Evolutionary conservation across 64 coral and sea anemone species (phyloP).

Genomic region (Actinia equina): DNA sequence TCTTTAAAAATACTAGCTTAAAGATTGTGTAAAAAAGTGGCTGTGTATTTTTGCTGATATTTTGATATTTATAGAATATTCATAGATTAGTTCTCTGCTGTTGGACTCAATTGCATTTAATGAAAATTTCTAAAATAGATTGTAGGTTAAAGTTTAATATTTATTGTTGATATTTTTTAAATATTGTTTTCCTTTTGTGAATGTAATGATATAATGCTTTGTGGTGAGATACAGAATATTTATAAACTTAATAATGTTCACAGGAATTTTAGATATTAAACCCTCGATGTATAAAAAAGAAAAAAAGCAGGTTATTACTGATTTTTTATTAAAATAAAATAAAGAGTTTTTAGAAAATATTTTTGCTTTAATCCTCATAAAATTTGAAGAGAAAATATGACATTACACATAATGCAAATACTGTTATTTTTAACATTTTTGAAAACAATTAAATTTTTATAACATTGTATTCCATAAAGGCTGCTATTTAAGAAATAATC

Average conservation of each 20-base stretch:
- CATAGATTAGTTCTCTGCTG: neutral
- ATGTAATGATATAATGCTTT: neutral
- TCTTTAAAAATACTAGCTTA: neutral
- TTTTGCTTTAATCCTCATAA: neutral
- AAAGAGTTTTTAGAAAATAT: neutral
- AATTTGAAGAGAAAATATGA: neutral
- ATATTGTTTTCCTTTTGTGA: neutral
- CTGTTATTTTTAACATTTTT: neutral
- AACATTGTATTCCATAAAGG: neutral
- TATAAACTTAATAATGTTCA: neutral
- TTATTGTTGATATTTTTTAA: neutral
- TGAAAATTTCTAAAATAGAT: neutral
- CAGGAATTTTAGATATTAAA: neutral
- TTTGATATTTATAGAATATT: neutral
- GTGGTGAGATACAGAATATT: neutral
- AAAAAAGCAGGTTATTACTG: neutral
- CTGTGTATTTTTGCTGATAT: no score
- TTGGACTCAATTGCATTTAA: neutral
- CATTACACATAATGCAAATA: neutral
- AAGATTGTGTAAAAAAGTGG: neutral
- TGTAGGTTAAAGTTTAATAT: neutral
- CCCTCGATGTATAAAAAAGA: no score
- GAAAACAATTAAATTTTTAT: neutral
- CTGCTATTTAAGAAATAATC: neutral
- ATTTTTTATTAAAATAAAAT: neutral